These are phyloP conservation scores for Pristionchus arcanus DNA, from an alignment of 2,888 invertebrate species.

Conservation along the genomic window DNA sequence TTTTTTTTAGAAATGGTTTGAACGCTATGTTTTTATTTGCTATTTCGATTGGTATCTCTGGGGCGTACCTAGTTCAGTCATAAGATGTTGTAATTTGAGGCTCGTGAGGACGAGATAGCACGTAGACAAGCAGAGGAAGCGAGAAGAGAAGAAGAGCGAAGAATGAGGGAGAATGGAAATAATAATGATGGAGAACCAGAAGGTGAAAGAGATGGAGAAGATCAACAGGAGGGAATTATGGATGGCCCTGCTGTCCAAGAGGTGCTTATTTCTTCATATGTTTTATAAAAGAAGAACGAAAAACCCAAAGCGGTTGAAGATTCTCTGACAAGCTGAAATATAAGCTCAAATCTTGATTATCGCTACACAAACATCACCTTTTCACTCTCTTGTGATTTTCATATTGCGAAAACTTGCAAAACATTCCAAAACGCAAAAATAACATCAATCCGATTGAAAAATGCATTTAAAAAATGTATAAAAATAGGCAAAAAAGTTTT, in stretches of 20 bases:
- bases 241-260: slow-evolving; percentile 33
- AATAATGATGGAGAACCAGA: slow-evolving; percentile 37
- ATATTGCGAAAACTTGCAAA: too few relatives aligned
- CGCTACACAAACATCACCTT: too few relatives aligned
- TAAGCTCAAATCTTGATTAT: too few relatives aligned
- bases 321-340: too few relatives aligned
- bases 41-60: background rate
- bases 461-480: too few relatives aligned
- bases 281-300: too few relatives aligned
- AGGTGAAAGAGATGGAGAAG: slow-evolving; percentile 22
- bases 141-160: slow-evolving; percentile 19
- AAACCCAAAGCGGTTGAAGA: too few relatives aligned
- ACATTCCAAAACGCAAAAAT: too few relatives aligned
- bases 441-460: too few relatives aligned
- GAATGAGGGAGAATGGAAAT: slow-evolving; percentile 38
- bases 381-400: too few relatives aligned
- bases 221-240: background rate
- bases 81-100: background rate
- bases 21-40: background rate
- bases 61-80: background rate
- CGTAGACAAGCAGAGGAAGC: slow-evolving; percentile 38
- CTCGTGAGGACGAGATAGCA: background rate
- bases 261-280: background rate
- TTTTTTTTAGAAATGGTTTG: background rate
- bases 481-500: background rate